Percentiles rank a stretch among this genome's conserved stretches.
These are phyloP conservation scores for Ditula angustiorana DNA, from an alignment of 2,888 invertebrate genomes.

Conservation along the genomic window DNA sequence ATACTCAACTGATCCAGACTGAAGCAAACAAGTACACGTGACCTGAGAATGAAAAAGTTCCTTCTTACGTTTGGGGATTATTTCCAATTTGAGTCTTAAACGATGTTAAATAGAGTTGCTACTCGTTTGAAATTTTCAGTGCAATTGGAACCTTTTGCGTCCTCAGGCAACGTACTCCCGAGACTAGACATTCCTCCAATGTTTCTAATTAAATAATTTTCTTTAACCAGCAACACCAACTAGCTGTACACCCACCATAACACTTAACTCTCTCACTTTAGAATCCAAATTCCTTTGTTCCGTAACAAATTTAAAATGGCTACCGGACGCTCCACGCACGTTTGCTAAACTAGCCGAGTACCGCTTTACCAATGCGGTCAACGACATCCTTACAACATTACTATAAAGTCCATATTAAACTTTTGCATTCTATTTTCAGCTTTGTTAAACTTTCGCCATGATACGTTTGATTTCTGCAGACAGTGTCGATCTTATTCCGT, in stretches of 20 bases:
- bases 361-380: conserved; percentile 2
- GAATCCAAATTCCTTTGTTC: not conserved
- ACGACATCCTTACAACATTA: not conserved
- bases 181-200: conserved; percentile 35
- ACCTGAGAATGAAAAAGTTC: too few relatives aligned
- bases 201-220: conserved; percentile 40
- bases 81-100: too few relatives aligned
- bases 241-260: not conserved
- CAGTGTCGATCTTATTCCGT: not conserved
- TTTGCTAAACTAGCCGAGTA: conserved; percentile 28
- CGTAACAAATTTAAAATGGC: not conserved
- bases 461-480: not conserved
- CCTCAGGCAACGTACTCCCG: conserved; percentile 9
- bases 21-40: too few relatives aligned
- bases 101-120: too few relatives aligned
- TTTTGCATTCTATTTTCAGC: not conserved
- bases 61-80: too few relatives aligned
- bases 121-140: too few relatives aligned
- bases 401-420: not conserved
- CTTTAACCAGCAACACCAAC: conserved; percentile 14
- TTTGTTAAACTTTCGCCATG: not conserved
- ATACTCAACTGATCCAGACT: conserved; percentile 19
- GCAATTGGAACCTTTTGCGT: too few relatives aligned
- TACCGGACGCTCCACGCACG: conserved; percentile 19
- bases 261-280: not conserved